Percentiles rank a stretch among this genome's conserved stretches.
These are phyloP conservation scores for Aphelocoma californica DNA, from an alignment of 2,797 vertebrate genomes.

Conservation along the genomic window DNA sequence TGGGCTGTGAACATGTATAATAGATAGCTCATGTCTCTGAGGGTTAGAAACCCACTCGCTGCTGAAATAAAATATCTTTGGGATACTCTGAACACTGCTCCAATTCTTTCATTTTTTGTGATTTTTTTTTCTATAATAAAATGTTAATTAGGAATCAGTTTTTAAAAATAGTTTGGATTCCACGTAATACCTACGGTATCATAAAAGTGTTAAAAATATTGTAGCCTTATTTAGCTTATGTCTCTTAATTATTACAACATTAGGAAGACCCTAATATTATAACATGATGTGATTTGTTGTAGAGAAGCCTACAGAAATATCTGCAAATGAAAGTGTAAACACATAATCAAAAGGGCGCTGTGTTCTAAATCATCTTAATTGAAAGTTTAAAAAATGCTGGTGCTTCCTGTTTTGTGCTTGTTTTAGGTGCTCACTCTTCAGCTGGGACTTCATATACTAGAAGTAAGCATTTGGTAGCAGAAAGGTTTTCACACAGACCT, in stretches of 20 bases:
- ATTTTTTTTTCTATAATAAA: neutral
- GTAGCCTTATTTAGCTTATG: neutral
- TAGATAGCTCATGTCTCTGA: neutral
- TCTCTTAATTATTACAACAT: neutral
- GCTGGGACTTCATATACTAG: accelerated
- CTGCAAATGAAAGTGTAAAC: neutral
- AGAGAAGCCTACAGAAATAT: neutral
- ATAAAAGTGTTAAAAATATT: neutral
- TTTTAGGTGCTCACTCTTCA: neutral
- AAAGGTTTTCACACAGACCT: neutral
- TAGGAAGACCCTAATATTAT: neutral
- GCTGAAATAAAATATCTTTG: neutral
- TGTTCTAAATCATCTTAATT: neutral
- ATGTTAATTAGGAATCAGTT: neutral
- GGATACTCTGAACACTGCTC: neutral
- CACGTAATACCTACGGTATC: neutral
- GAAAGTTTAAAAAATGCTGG: neutral
- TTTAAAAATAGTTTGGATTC: neutral
- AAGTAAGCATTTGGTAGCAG: neutral
- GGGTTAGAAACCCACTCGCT: neutral
- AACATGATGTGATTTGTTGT: neutral
- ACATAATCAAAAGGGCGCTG: neutral
- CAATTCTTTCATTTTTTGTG: neutral
- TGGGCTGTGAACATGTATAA: neutral
- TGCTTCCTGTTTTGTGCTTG: neutral